Conservation (phyloP, 2,113 vertebrate genomes). For the Chloropsis cyanopogon region DNA sequence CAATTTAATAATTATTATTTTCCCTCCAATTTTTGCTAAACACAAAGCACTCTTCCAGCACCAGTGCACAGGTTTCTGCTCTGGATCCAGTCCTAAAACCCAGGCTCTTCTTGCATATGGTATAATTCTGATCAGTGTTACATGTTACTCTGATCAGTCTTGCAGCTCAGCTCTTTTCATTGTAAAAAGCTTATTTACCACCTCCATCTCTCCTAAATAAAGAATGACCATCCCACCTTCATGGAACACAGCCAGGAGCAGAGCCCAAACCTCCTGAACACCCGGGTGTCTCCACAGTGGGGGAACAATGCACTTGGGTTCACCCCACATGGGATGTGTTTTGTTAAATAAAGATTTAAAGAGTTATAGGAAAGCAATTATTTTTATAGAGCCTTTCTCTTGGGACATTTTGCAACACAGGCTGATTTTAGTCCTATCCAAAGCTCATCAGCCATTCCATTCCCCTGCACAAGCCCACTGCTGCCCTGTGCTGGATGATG, state of each 20-base stretch:
- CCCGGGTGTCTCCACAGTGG: rapidly evolving
- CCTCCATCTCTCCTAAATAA: neutral
- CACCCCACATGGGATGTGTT: neutral
- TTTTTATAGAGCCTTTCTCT: neutral
- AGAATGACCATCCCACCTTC: neutral
- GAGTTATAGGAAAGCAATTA: neutral
- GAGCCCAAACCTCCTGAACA: neutral
- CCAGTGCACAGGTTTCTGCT: neutral
- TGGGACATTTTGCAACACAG: neutral
- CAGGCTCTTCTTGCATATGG: rapidly evolving
- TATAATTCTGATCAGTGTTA: neutral
- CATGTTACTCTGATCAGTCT: neutral
- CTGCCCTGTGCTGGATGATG: neutral
- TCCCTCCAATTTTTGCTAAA: neutral
- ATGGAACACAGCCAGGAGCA: neutral
- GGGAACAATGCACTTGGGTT: rapidly evolving
- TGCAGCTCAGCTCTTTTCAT: neutral
- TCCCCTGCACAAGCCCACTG: neutral
- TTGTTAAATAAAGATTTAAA: neutral
- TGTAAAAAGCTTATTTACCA: neutral
- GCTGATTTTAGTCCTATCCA: neutral
- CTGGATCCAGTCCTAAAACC: neutral
- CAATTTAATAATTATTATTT: neutral
- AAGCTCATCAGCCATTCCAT: neutral
- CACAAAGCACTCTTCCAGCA: neutral